Conservation (phyloP, 2,113 vertebrate species). For the Solenodon paradoxus region DNA sequence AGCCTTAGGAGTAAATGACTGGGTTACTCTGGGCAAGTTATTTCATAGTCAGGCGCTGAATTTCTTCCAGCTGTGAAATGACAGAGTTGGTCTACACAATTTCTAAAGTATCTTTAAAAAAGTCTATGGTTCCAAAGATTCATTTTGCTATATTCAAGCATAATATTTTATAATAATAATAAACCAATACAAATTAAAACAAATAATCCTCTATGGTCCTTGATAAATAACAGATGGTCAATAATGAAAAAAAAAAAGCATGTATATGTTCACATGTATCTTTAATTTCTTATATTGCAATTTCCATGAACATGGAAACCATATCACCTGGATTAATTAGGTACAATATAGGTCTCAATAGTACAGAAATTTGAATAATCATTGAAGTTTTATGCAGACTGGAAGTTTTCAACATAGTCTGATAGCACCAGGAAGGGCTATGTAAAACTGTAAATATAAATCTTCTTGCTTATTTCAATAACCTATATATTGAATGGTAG, state of each 20-base stretch:
- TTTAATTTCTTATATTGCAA: not conserved
- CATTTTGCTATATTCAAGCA: not conserved
- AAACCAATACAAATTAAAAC: not conserved
- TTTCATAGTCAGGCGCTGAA: not conserved
- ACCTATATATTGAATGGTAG: not conserved
- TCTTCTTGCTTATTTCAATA: not conserved
- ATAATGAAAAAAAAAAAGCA: not conserved
- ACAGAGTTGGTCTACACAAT: not conserved
- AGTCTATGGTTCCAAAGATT: not conserved
- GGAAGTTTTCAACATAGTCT: not conserved
- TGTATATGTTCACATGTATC: not conserved
- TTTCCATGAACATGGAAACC: not conserved
- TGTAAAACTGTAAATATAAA: not conserved
- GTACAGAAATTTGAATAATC: not conserved
- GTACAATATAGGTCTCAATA: not conserved
- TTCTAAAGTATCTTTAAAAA: not conserved
- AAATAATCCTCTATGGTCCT: not conserved
- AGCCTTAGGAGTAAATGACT: not conserved
- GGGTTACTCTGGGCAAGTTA: not conserved
- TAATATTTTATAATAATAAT: not conserved
- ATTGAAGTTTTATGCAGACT: not conserved
- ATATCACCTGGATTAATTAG: not conserved
- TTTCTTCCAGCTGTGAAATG: not conserved
- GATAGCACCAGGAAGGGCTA: not conserved
- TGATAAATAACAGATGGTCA: constrained; percentile 3